Base-by-base conservation (phyloP, 2,888 invertebrate genomes). In the Gnatocerus cornutus region DNA sequence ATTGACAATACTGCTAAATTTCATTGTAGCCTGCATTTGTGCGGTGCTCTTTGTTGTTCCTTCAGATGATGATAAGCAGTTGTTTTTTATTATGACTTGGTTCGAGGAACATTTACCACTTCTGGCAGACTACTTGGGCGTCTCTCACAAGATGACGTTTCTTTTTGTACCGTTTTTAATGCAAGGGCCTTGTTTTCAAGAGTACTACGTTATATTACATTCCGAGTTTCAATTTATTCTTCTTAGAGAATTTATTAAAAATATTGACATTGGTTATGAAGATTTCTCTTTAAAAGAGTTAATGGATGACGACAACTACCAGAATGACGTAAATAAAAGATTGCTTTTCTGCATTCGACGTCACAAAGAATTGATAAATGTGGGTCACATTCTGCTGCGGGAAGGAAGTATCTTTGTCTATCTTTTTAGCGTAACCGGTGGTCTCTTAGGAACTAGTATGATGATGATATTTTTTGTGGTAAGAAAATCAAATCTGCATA, bases 131-230 rank as follows among this genome's bases (percentile, higher is more conserved):
- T 2, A 27, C 9, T 27, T 50, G n/a, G 10, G 27, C 7, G 7
- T 21, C 4, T 3, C 9, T 29, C 50, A 29, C 27, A 13, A 16
- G 27, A 2, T 50, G 3, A 27, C 29, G 9, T 50, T 50, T 50
- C 50, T 50, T 8, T 50, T 50, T 27, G 50, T 50, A n/a, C 21
- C 50, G 1, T 50, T 27, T 29, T 50, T 50, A 50, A 50, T 50
- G 50, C 50, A 50, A 50, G 12, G 27, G 6, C 50, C 50, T 7
- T 50, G 27, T 50, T 50, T 50, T 5, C 29, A 29, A 10, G 5
- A 10, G 2, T 27, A 3, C 9, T 50, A 50, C 27, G 5, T 50
- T 2, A 3, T 50, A 5, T 10, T 1, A 3, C 50, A 50, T 27
- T 5, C 9, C 0, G 10, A 29, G 3, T 27, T 21, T 27, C 50